phyloP scores from a whole-genome alignment of 2,888 invertebrate genomes.

The Chalcis sispes region DNA sequence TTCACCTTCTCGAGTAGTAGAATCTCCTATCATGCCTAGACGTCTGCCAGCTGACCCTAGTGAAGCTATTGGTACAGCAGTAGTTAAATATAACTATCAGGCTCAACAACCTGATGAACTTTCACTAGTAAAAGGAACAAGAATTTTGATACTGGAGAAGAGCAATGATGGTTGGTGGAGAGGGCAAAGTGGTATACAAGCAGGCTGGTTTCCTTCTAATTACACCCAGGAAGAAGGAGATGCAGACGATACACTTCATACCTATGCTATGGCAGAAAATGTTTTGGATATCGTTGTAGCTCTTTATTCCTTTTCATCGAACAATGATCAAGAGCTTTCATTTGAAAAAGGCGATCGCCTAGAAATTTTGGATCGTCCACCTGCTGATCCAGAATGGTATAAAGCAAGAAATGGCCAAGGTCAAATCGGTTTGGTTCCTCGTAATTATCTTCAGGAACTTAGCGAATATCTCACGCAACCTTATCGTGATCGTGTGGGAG shows the following conservation, averaged over 20 bases:
- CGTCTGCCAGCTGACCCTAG: conserved; percentile 88
- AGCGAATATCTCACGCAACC: conserved; percentile 93
- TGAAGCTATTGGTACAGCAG: conserved; percentile 90
- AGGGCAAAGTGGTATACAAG: conserved; percentile 85
- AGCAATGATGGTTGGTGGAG: conserved; percentile 99
- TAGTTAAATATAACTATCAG: conserved; percentile 97
- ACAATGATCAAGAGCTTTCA: conserved; percentile 96
- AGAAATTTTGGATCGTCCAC: conserved; percentile 96
- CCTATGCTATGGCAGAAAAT: conserved; percentile 95
- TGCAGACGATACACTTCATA: conserved; percentile 91
- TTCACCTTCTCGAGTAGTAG: conserved; percentile 87
- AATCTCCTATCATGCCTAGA: conserved; percentile 86
- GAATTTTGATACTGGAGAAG: conserved; percentile 96
- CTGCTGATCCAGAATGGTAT: conserved; percentile 99
- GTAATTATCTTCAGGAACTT: conserved; percentile 95
- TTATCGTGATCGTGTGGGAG: conserved; percentile 80
- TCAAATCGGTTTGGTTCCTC: conserved; percentile 94
- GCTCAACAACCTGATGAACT: conserved; percentile 98
- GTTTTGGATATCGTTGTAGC: conserved; percentile 98
- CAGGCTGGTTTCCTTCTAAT: conserved; percentile 98
- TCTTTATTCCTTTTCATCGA: conserved; percentile 94
- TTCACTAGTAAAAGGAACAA: conserved; percentile 94
- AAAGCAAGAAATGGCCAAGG: conserved; percentile 95
- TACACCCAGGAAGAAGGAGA: conserved; percentile 96
- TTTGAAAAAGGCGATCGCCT: conserved; percentile 98